phyloP scores from a whole-genome alignment of 2,888 invertebrate species.

The Heliconius ethilla region DNA sequence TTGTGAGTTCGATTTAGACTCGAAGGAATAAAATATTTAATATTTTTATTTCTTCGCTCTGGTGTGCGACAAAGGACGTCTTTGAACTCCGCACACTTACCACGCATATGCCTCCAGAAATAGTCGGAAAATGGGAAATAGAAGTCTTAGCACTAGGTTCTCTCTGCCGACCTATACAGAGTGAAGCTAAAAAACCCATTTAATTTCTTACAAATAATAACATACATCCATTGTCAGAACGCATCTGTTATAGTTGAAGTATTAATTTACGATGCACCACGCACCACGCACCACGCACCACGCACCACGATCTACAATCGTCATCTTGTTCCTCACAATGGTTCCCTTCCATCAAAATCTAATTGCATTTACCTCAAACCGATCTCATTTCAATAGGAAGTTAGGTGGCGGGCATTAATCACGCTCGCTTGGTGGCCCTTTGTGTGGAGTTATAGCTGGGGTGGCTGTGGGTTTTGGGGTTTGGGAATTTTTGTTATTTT shows the following conservation, averaged over 20 bases:
- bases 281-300: not conserved
- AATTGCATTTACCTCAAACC: constrained; percentile 36
- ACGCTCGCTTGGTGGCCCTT: constrained; percentile 64
- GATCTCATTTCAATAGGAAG: constrained; percentile 55
- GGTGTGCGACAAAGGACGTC: not conserved
- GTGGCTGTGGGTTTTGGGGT: not conserved
- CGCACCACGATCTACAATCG: constrained; percentile 15
- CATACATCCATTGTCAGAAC: not conserved
- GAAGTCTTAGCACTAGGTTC: not conserved
- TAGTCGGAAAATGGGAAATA: not conserved
- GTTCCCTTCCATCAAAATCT: constrained; percentile 29
- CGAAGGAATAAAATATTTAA: not conserved
- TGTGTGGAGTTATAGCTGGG: constrained; percentile 61
- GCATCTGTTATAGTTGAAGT: constrained; percentile 13
- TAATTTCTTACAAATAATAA: not conserved
- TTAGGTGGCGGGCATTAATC: constrained; percentile 64
- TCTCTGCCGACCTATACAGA: not conserved
- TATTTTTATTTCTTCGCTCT: not conserved
- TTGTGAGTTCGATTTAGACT: not conserved
- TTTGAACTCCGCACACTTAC: not conserved
- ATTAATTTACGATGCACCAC: constrained; percentile 14
- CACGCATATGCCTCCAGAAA: not conserved
- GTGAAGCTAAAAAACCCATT: not conserved
- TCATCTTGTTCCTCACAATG: constrained; percentile 14
- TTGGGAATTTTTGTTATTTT: not conserved